Evolutionary conservation across 2,113 vertebrate genomes (phyloP).

Genomic region (Colossoma macropomum): DNA sequence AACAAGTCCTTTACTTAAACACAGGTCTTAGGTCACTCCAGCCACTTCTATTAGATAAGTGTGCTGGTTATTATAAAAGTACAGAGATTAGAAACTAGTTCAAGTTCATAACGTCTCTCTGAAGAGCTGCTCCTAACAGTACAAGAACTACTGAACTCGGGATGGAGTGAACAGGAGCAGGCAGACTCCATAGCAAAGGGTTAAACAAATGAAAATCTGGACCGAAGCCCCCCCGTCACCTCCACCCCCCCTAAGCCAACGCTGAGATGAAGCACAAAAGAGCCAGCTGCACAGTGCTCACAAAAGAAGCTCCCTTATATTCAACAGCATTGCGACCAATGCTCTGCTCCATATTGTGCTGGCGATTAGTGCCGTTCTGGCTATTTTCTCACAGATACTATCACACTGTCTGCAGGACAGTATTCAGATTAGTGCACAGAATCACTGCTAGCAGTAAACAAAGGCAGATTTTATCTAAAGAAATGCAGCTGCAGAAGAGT

Average conservation of each 20-base stretch:
- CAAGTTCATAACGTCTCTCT: too few relatives aligned
- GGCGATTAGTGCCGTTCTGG: background rate
- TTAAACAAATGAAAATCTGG: background rate
- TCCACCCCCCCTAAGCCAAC: background rate
- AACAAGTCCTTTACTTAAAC: too few relatives aligned
- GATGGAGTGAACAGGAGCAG: background rate
- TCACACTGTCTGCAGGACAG: background rate
- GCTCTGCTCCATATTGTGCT: background rate
- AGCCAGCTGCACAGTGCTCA: slow-evolving; percentile 5
- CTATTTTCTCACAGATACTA: slow-evolving; percentile 3
- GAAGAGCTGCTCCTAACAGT: background rate
- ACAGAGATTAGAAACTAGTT: too few relatives aligned
- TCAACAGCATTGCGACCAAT: background rate
- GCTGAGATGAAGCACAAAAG: background rate
- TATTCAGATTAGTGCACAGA: background rate
- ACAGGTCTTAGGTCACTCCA: too few relatives aligned
- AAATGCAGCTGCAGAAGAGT: background rate
- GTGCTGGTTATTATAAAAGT: too few relatives aligned
- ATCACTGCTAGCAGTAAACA: background rate
- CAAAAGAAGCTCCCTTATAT: slow-evolving; percentile 9
- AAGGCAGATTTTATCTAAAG: background rate
- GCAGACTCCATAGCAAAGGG: background rate
- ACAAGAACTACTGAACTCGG: background rate
- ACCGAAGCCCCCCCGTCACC: background rate
- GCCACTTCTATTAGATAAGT: too few relatives aligned